Evolutionary conservation across 2,888 invertebrate species (phyloP).

Genomic region (Arge pagana): DNA sequence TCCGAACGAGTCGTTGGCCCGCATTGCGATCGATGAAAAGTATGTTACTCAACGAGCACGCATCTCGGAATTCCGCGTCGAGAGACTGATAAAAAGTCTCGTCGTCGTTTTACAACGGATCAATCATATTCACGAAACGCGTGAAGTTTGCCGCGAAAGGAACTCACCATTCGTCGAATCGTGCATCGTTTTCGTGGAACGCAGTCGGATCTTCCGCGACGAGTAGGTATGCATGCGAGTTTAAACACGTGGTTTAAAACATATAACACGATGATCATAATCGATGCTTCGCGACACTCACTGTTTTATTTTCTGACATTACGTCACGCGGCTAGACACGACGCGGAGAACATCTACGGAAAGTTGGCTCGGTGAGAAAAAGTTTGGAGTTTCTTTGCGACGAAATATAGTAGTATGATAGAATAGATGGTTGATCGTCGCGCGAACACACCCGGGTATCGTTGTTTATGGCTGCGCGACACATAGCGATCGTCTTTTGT

Average conservation of each 20-base stretch:
- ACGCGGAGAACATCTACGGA: background rate
- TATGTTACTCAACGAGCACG: no score
- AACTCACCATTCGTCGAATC: background rate
- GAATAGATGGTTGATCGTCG: background rate
- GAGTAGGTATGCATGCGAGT: no score
- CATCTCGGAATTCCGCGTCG: no score
- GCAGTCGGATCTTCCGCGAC: background rate
- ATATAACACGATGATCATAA: background rate
- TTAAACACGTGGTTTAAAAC: background rate
- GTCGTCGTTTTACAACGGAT: no score
- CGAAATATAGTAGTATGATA: background rate
- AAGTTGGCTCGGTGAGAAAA: background rate
- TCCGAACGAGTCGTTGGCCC: no score
- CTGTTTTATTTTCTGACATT: slow-evolving; percentile 13
- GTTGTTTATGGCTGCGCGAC: no score
- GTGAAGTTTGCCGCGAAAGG: background rate
- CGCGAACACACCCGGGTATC: background rate
- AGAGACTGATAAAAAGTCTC: no score
- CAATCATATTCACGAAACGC: background rate
- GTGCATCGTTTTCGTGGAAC: background rate
- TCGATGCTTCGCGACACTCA: slow-evolving; percentile 4
- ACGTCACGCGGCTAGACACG: slow-evolving; percentile 12
- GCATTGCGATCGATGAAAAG: no score
- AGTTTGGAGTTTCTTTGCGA: slow-evolving; percentile 2
- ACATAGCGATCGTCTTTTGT: no score